phyloP scores from a whole-genome alignment of 1,140 invertebrate species.

The Drosophila lowei region DNA sequence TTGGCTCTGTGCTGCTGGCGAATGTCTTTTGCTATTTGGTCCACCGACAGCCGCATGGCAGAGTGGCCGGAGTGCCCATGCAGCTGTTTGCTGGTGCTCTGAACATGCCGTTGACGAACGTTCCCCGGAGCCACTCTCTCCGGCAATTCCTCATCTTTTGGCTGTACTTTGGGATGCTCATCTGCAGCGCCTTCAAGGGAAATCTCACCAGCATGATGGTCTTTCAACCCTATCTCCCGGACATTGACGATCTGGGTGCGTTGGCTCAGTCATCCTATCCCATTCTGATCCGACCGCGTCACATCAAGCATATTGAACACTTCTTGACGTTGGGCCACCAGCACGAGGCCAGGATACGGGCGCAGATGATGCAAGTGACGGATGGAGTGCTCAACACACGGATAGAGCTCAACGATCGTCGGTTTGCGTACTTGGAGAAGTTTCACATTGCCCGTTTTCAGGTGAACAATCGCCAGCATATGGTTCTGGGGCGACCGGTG shows the following conservation, averaged over 20 bases:
- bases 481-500: constrained; percentile 50
- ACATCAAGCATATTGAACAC: constrained; percentile 58
- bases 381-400: constrained; percentile 27
- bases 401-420: constrained; percentile 51
- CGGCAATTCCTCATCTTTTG: constrained; percentile 68
- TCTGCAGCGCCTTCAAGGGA: constrained; percentile 65
- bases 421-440: constrained; percentile 74
- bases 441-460: constrained; percentile 66
- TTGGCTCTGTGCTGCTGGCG: constrained; percentile 44
- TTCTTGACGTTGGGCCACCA: constrained; percentile 48
- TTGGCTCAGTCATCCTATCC: constrained; percentile 54
- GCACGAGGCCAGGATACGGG: constrained; percentile 48
- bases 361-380: constrained; percentile 47
- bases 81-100: constrained; percentile 59
- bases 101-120: constrained; percentile 45
- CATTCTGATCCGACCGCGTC: constrained; percentile 51
- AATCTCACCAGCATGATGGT: constrained; percentile 78
- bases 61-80: constrained; percentile 21
- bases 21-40: constrained; percentile 45
- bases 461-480: constrained; percentile 60
- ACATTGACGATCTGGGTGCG: constrained; percentile 57
- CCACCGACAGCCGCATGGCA: not conserved
- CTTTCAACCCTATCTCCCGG: constrained; percentile 59
- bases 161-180: constrained; percentile 73
- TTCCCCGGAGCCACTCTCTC: constrained; percentile 30